Evolutionary conservation across 1,140 invertebrate species (phyloP).

Genomic region (Drosophila tropicalis): DNA sequence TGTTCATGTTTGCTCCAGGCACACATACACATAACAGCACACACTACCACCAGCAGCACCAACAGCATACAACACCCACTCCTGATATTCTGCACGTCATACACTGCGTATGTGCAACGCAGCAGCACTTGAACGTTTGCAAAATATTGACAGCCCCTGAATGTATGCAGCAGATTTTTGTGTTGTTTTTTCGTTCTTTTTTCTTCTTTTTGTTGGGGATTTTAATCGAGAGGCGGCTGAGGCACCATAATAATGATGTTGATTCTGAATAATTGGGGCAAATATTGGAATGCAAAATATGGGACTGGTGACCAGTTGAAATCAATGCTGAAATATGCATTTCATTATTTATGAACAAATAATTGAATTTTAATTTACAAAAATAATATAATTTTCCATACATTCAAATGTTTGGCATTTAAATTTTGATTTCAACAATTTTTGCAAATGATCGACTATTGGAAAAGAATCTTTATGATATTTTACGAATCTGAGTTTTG

Average conservation of each 20-base stretch:
- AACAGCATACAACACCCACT: neutral
- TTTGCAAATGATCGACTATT: too few relatives aligned
- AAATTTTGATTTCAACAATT: neutral
- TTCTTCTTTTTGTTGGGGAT: constrained; percentile 35
- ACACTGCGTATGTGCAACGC: constrained; percentile 41
- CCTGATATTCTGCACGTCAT: constrained; percentile 37
- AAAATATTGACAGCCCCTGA: constrained; percentile 58
- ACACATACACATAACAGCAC: constrained; percentile 57
- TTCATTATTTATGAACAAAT: neutral
- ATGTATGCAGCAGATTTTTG: constrained; percentile 59
- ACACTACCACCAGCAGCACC: constrained; percentile 22
- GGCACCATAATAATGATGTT: constrained; percentile 22
- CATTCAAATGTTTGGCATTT: too few relatives aligned
- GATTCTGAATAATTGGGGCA: constrained; percentile 70
- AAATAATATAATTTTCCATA: neutral
- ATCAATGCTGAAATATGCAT: neutral
- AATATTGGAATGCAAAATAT: constrained; percentile 18
- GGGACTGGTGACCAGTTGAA: neutral
- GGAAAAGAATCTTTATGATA: too few relatives aligned
- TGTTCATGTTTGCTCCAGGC: constrained; percentile 45
- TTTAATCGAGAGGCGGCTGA: constrained; percentile 65
- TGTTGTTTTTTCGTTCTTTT: too few relatives aligned
- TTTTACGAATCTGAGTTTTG: too few relatives aligned
- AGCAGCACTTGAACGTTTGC: constrained; percentile 46
- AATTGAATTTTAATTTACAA: neutral